Percentiles rank a stretch among this genome's conserved stretches.
These are phyloP conservation scores for Mastacembelus armatus DNA, from an alignment of 2,797 vertebrate genomes.

Conservation along the genomic window DNA sequence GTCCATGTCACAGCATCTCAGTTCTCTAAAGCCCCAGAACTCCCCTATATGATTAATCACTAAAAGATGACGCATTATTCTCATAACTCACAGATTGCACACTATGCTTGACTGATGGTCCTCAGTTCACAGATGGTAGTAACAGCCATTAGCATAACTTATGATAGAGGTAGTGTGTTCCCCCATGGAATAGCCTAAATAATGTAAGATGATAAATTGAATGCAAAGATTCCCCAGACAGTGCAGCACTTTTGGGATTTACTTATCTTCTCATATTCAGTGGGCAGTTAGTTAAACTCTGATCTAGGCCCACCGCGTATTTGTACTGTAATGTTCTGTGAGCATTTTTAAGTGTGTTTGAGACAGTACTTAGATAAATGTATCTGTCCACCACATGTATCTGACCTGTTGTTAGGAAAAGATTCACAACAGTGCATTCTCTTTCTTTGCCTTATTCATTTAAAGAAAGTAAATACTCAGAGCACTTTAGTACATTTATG, in stretches of 20 bases:
- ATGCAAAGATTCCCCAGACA: constrained; percentile 70
- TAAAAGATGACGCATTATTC: constrained; percentile 61
- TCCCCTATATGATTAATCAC: constrained; percentile 56
- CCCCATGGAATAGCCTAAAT: constrained; percentile 76
- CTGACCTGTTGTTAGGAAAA: too few species aligned
- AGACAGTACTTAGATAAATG: constrained; percentile 23
- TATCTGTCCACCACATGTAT: constrained; percentile 8
- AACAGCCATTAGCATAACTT: constrained; percentile 79
- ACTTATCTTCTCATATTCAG: constrained; percentile 66
- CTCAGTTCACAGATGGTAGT: constrained; percentile 75
- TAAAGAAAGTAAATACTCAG: too few species aligned
- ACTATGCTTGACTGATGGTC: constrained; percentile 69
- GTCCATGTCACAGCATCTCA: constrained; percentile 38
- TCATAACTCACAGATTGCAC: constrained; percentile 63
- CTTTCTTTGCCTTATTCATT: constrained; percentile 12
- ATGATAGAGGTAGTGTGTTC: constrained; percentile 71
- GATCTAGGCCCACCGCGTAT: constrained; percentile 54
- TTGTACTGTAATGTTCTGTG: constrained; percentile 36
- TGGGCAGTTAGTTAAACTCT: constrained; percentile 58
- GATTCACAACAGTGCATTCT: constrained; percentile 10
- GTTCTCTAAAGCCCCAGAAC: constrained; percentile 47
- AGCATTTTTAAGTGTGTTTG: constrained; percentile 48
- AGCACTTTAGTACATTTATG: too few species aligned
- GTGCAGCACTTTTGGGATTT: constrained; percentile 55
- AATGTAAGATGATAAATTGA: constrained; percentile 78